Evolutionary conservation across 2,888 invertebrate species (phyloP), one percentile per base, ranked within the genome.

Genomic region (Drosophila affinis): DNA sequence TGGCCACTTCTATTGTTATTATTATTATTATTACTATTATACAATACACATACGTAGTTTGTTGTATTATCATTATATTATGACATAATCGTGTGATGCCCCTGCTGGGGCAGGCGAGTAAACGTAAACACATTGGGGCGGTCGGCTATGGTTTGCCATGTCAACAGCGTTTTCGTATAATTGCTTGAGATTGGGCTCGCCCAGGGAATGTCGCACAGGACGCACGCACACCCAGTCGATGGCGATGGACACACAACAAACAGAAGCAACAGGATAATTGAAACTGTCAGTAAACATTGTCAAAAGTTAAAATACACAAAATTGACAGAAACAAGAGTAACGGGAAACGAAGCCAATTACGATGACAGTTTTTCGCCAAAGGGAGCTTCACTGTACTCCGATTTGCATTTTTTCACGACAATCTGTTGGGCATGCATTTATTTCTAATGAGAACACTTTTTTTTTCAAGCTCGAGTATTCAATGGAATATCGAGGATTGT

Each of bases 51-150:
- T 6, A 14, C 5, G n/a, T 68, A 68, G 65, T 68, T 69, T 60
- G 71, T 71, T 32, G 44, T 52, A 53, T 48, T 70, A 68, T 68
- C 70, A 79, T 60, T 63, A 73, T 77, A 82, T 75, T 71, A 85
- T 80, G 85, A 81, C 86, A 85, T 80, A 80, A 80, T 80, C 82
- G 82, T 74, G 24, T 56, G 56, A 67, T 68, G 68, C 45, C 46
- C 34, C 12, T 32, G 21, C 24, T 57, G 78, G 79, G 34, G 76
- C 56, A 72, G 21, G 49, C 75, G 61, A 47, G 62, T 62, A 73
- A 73, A 67, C 54, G 62, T 62, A 73, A 73, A 67, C 54, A 67
- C 51, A 63, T 54, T 64, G 52, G 67, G 72, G n/a, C 56, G 49
- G 32, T 68, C n/a, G 68, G 32, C 32, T 55, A 27, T 54, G 12